These are phyloP conservation scores for Hipparchia semele DNA, from an alignment of 2,888 invertebrate genomes.

Conservation along the genomic window DNA sequence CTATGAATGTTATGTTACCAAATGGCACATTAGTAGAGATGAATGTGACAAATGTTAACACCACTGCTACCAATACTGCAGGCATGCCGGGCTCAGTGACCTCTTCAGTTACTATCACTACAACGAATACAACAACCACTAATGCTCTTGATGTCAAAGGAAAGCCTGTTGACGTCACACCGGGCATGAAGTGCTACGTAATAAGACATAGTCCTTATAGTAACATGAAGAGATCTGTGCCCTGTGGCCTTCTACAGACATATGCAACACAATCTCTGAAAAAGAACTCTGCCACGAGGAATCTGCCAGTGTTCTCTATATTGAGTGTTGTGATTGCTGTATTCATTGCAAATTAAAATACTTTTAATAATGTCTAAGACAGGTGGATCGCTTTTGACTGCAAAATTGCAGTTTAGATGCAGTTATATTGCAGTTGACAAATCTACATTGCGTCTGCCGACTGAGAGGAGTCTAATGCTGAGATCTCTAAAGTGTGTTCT, in stretches of 20 bases:
- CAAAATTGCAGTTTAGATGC: too few relatives aligned
- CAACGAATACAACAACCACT: constrained; percentile 64
- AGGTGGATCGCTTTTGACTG: too few relatives aligned
- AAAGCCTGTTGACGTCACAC: constrained; percentile 65
- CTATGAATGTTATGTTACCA: constrained; percentile 58
- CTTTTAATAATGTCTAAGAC: constrained; percentile 4
- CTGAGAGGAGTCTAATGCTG: too few relatives aligned
- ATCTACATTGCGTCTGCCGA: too few relatives aligned
- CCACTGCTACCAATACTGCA: constrained; percentile 44
- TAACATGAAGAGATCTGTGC: constrained; percentile 62
- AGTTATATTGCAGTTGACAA: too few relatives aligned
- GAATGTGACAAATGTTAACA: constrained; percentile 51
- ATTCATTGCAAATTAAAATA: constrained; percentile 38
- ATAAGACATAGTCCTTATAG: constrained; percentile 55
- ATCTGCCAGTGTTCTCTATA: constrained; percentile 58
- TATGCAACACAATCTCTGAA: constrained; percentile 68
- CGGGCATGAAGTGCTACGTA: constrained; percentile 71
- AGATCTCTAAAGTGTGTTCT: too few relatives aligned
- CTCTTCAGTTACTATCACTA: constrained; percentile 59
- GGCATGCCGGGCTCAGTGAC: constrained; percentile 46
- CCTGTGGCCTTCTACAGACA: constrained; percentile 67
- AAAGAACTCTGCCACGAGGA: constrained; percentile 59
- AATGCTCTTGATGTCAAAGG: constrained; percentile 76
- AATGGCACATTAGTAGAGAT: constrained; percentile 67
- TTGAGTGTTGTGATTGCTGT: constrained; percentile 49